Base-by-base conservation (phyloP, 1,140 invertebrate genomes). In the Bombus confusus region DNA sequence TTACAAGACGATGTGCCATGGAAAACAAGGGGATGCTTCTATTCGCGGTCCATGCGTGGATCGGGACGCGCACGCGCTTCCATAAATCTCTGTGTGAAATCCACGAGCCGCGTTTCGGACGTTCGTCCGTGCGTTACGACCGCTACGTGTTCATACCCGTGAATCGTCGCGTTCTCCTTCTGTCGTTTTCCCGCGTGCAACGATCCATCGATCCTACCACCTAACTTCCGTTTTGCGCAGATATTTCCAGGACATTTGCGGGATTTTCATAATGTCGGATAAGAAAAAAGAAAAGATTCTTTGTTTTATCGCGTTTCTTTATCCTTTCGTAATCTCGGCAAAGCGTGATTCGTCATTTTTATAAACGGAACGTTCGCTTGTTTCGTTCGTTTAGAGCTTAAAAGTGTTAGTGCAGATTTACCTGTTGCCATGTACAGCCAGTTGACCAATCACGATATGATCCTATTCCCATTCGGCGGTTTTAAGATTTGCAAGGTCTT, bases 41-140 rank as follows among this genome's bases (percentile, higher is more conserved):
- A 22, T 41, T 59, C 47, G 68, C 28, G 79, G 37, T 72, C 77
- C 77, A 43, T 62, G 68, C 28, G 80, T 69, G 66, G 79, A 71
- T 68, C 71, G 75, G 34, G 66, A 62, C 83, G 87, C 87, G 86
- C 91, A 88, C 85, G 87, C 87, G 89, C 89, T 69, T 41, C 83
- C 87, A 91, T 92, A 91, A 91, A 91, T 91, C 86, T 86, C 87
- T 71, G 80, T 81, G 87, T 73, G 73, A 88, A 87, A 62, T 86
- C 74, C 84, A 62, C 85, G 74, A 90, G 68, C 79, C 80, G 78
- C 77, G 86, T 68, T 47, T 43, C 34, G 43, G 4, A 5, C 25
- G 5, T 43, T 41, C 47, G 77, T 68, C 13, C 62, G 31, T 79
- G n/a, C 77, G 41, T 79, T 79, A 79, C 68, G 68, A 39, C 25